A percentile compares a stretch with the other conserved stretches of the same genome.
These are phyloP conservation scores for Bradypus variegatus DNA, from an alignment of 2,797 vertebrate genomes.

Conservation along the genomic window DNA sequence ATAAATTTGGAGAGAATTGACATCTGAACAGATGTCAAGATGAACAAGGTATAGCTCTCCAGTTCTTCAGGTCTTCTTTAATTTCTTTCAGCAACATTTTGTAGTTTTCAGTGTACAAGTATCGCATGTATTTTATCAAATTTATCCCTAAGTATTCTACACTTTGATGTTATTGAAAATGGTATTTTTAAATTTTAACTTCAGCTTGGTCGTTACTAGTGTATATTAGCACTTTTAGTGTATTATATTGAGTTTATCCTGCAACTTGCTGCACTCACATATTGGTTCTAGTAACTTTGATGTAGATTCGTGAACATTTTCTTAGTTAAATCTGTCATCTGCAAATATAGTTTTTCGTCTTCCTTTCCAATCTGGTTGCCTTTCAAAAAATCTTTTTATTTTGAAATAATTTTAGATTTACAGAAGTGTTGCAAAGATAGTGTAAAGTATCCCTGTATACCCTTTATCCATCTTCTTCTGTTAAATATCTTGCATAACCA, in stretches of 20 bases:
- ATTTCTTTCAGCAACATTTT: not conserved
- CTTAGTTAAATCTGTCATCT: not conserved
- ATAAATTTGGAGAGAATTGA: not conserved
- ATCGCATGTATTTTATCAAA: not conserved
- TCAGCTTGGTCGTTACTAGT: not conserved
- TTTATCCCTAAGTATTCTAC: not conserved
- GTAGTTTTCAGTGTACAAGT: not conserved
- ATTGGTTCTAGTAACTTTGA: not conserved
- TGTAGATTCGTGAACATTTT: not conserved
- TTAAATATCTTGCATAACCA: not conserved
- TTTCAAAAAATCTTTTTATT: not conserved
- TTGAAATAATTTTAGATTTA: slow-evolving; percentile 5
- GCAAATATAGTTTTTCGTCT: not conserved
- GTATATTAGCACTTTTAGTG: not conserved
- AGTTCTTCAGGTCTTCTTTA: not conserved
- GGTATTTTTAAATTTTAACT: not conserved
- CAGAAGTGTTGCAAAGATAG: not conserved
- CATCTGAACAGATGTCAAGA: not conserved
- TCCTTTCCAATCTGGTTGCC: not conserved
- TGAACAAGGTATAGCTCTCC: not conserved
- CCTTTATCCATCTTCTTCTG: not conserved
- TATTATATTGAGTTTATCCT: not conserved
- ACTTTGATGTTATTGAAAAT: not conserved
- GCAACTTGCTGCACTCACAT: not conserved
- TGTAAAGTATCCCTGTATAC: not conserved